Conservation (phyloP, 1,140 invertebrate genomes). For the Helicoverpa zea region DNA sequence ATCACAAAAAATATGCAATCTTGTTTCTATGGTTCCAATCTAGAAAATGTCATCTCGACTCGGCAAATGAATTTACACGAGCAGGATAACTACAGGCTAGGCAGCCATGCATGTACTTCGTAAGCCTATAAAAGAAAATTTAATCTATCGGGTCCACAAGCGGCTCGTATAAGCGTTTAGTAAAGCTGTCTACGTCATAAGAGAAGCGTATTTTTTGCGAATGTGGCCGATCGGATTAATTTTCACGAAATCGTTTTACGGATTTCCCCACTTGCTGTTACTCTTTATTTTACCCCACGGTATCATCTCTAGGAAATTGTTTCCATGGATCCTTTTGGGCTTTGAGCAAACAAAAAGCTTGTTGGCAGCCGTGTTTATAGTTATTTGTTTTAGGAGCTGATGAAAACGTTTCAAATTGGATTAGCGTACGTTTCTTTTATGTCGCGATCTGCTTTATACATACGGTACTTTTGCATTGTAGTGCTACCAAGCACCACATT, state of each 20-base stretch:
- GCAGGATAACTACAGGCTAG: background rate
- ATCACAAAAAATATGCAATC: background rate
- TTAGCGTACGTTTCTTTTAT: slow-evolving; percentile 28
- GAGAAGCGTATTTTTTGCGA: slow-evolving; percentile 47
- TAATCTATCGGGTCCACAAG: slow-evolving; percentile 35
- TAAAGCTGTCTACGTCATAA: slow-evolving; percentile 43
- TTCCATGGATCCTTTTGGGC: slow-evolving; percentile 66
- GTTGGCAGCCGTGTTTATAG: slow-evolving; percentile 37
- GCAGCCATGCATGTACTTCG: background rate
- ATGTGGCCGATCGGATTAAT: slow-evolving; percentile 77
- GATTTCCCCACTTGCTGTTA: slow-evolving; percentile 79
- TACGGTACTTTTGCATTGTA: no score
- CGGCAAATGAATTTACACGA: slow-evolving; percentile 18
- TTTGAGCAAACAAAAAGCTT: slow-evolving; percentile 49
- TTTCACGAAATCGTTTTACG: slow-evolving; percentile 81
- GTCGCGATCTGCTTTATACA: slow-evolving; percentile 3
- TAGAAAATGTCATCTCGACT: slow-evolving; percentile 27
- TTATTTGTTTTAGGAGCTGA: slow-evolving; percentile 40
- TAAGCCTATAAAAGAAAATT: slow-evolving; percentile 41
- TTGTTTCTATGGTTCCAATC: background rate
- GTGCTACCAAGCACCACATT: no score
- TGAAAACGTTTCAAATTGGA: slow-evolving; percentile 39
- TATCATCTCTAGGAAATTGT: slow-evolving; percentile 83
- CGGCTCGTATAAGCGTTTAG: slow-evolving; percentile 36
- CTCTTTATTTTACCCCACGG: slow-evolving; percentile 82